These are phyloP conservation scores for Omphaloscelis lunosa DNA, from an alignment of 2,888 invertebrate genomes.

Conservation along the genomic window DNA sequence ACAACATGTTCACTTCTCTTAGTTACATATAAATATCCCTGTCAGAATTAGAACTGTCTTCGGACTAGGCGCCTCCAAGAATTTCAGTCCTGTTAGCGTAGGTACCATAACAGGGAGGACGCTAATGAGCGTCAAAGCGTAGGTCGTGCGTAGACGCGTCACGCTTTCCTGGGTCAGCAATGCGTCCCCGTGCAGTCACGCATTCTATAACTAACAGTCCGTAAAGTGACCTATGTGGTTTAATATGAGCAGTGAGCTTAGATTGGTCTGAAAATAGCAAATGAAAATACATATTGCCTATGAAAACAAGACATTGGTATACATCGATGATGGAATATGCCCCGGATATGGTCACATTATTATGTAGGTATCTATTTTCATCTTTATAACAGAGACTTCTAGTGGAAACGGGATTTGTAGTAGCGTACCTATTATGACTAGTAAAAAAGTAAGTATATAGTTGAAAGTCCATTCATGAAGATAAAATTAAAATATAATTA, in stretches of 20 bases:
- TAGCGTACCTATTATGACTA: not conserved
- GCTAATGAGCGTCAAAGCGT: slow-evolving; percentile 75
- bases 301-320: not conserved
- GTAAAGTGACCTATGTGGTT: slow-evolving; percentile 18
- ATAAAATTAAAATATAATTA: not conserved
- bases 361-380: not conserved
- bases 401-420: not conserved
- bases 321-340: not conserved
- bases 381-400: not conserved
- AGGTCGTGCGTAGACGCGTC: slow-evolving; percentile 74
- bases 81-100: slow-evolving; percentile 50
- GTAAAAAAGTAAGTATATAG: not conserved
- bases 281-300: not conserved
- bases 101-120: slow-evolving; percentile 65
- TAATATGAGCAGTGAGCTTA: not conserved
- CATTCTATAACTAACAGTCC: slow-evolving; percentile 53
- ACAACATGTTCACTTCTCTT: not conserved
- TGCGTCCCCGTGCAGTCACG: slow-evolving; percentile 71
- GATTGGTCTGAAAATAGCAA: not conserved
- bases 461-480: not conserved
- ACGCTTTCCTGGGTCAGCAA: slow-evolving; percentile 75
- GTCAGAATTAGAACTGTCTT: slow-evolving; percentile 29
- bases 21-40: not conserved
- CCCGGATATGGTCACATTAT: not conserved
- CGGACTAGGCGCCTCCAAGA: slow-evolving; percentile 33